Base-by-base conservation (phyloP, 1,140 invertebrate genomes). In the Neelides sp. region DNA sequence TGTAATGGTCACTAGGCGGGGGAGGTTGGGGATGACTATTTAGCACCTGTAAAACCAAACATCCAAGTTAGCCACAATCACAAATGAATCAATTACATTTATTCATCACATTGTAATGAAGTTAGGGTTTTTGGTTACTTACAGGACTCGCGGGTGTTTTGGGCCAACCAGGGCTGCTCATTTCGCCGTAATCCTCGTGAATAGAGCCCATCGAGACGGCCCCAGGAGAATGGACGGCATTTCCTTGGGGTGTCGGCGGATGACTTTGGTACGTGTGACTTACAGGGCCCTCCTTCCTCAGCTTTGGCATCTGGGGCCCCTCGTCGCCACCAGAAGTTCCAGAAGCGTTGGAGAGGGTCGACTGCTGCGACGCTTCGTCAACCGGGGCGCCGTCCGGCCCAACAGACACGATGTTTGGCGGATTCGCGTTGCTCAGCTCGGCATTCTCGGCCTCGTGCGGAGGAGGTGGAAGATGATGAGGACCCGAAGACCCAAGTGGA, bases 351-450 rank as follows among this genome's bases (percentile, higher is more conserved):
- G 85, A 89, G 48, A 90, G 73, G 51, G 86, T 91, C 56, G 85
- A 90, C 67, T 91, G 87, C 64, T 91, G 87, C 59, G 83, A 87
- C 57, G 82, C 85, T 69, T 91, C 87, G 67, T 91, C 86, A 51
- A 90, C 73, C 22, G 81, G 78, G 42, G 83, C 77, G 34, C 85
- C 85, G 72, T 89, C 85, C 2, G 85, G 85, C 20, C 85, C 85
- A 35, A 85, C 83, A 19, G 81, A 79, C 62, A 76, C 75, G 56
- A 69, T 69, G 50, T 71, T 68, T 37, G 72, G 56, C 27, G 57
- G 61, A 46, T 57, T 61, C 32, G 39, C 43, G 40, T 66, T 48
- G 36, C 45, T 40, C 22, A 36, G 66, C 64, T n/a, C n/a, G n/a
- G n/a, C n/a, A n/a, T n/a, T n/a, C n/a, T n/a, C n/a, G n/a, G n/a